Evolutionary conservation across 2,888 invertebrate species (phyloP).

Genomic region (Amblyteles armatorius): DNA sequence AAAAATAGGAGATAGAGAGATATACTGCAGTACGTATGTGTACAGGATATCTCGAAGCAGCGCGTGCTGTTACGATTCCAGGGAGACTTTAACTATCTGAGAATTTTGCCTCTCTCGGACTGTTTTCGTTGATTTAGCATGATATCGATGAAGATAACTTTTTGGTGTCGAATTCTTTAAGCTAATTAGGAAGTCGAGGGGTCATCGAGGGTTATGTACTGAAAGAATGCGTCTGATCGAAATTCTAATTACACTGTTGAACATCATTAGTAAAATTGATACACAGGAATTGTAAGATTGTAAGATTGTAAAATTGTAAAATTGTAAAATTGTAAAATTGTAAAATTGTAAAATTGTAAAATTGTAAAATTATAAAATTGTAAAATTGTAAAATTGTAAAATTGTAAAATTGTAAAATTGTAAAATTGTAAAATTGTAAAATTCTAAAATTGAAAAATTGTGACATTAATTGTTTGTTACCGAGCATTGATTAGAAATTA

Average conservation of each 20-base stretch:
- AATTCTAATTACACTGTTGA: background rate
- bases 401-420: no score
- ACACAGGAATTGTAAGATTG: no score
- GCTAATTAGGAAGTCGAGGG: background rate
- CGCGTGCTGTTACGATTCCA: slow-evolving; percentile 20
- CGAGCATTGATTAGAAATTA: background rate
- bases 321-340: no score
- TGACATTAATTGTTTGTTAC: no score
- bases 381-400: no score
- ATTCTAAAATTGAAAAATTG: no score
- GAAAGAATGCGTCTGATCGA: background rate
- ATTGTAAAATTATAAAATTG: no score
- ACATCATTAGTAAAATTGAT: background rate
- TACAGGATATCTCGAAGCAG: slow-evolving; percentile 28
- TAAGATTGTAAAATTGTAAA: no score
- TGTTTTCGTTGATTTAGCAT: background rate
- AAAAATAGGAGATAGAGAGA: slow-evolving; percentile 39
- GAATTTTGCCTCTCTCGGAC: background rate
- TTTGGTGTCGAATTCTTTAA: background rate
- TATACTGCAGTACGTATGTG: background rate
- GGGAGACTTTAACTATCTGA: background rate
- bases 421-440: background rate
- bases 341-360: no score
- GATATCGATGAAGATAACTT: background rate
- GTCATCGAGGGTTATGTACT: no score